phyloP scores from a whole-genome alignment of 1,140 invertebrate species.

The Pseudomyrmex flavicornis region DNA sequence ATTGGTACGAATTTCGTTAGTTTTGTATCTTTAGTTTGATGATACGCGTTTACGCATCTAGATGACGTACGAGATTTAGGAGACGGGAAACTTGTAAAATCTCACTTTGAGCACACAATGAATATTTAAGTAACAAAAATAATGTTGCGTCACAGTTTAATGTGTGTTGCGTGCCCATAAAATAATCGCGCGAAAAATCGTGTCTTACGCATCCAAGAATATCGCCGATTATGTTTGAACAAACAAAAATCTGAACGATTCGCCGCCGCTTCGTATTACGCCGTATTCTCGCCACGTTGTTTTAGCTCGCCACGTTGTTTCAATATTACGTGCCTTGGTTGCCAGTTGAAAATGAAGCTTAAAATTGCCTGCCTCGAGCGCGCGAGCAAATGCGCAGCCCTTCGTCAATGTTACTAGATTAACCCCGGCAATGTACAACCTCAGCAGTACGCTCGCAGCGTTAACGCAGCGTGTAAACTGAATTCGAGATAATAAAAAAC shows the following conservation, averaged over 20 bases:
- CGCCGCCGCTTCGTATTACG: too few species aligned
- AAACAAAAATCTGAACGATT: too few species aligned
- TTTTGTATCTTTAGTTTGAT: not conserved
- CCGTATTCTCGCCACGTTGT: not conserved
- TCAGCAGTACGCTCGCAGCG: not conserved
- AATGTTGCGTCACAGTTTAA: too few species aligned
- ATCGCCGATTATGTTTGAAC: too few species aligned
- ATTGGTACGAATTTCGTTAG: constrained; percentile 6
- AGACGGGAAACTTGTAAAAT: too few species aligned
- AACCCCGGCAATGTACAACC: constrained; percentile 2
- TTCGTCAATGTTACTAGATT: constrained; percentile 24
- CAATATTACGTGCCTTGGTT: constrained; percentile 26
- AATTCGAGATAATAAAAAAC: constrained; percentile 9
- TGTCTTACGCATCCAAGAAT: too few species aligned
- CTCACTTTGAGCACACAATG: too few species aligned
- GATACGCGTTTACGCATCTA: not conserved
- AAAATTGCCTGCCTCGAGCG: constrained; percentile 17
- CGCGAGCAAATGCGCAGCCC: not conserved
- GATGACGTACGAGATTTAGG: not conserved
- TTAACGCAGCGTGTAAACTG: constrained; percentile 11
- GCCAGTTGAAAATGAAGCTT: constrained; percentile 17
- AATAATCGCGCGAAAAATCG: too few species aligned
- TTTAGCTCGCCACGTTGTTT: constrained; percentile 15
- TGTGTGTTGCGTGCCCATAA: too few species aligned
- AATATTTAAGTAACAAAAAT: not conserved